A percentile compares a stretch with the other conserved stretches of the same genome.
Evolutionary conservation across 2,113 vertebrate genomes (phyloP).

Genomic region (Tyto alba): DNA sequence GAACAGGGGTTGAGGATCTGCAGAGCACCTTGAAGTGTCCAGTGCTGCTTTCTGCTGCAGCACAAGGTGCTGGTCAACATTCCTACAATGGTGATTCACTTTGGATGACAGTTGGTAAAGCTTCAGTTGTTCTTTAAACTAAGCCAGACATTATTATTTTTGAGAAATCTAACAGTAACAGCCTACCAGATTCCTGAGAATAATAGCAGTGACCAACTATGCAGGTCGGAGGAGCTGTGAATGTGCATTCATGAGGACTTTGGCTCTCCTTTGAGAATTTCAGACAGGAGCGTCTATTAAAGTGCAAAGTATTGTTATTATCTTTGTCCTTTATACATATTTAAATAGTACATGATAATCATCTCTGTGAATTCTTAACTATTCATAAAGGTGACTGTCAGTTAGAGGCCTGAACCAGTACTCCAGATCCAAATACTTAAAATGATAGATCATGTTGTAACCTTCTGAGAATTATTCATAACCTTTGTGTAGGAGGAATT

Average conservation of each 20-base stretch:
- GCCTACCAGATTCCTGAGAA: neutral
- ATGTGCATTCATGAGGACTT: conserved; percentile 38
- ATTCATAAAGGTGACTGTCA: conserved; percentile 71
- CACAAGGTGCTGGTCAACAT: neutral
- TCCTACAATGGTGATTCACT: neutral
- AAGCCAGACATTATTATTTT: neutral
- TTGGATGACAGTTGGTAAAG: neutral
- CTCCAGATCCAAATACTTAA: conserved; percentile 46
- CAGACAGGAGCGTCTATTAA: conserved; percentile 61
- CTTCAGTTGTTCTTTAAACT: neutral
- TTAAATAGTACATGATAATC: conserved; percentile 73
- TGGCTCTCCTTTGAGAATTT: conserved; percentile 28
- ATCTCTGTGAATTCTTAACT: conserved; percentile 70
- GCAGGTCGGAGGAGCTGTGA: conserved; percentile 41
- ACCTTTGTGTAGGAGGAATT: conserved; percentile 21
- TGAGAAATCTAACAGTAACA: neutral
- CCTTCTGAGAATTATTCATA: conserved; percentile 47
- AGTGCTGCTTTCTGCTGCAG: neutral
- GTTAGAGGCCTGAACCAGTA: conserved; percentile 56
- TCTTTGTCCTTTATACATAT: conserved; percentile 72
- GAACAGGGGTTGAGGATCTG: accelerated
- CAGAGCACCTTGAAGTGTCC: neutral
- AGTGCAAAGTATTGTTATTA: conserved; percentile 70
- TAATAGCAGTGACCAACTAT: conserved; percentile 36
- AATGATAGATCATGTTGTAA: conserved; percentile 54